These are phyloP conservation scores for Acridotheres tristis DNA, from an alignment of 2,797 vertebrate species.

Conservation along the genomic window DNA sequence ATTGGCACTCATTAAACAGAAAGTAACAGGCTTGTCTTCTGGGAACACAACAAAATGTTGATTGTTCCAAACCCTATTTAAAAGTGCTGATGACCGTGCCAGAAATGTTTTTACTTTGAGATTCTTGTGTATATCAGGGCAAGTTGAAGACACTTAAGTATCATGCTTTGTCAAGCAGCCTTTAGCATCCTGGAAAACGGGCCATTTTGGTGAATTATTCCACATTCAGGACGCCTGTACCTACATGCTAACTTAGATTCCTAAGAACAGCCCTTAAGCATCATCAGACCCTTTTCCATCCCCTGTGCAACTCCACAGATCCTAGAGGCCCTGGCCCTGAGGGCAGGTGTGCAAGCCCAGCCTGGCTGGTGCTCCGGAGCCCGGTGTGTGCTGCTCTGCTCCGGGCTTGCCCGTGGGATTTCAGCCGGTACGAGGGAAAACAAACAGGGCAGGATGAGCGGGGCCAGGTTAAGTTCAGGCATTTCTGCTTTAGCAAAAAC, in stretches of 20 bases:
- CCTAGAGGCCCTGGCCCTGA: rapidly evolving
- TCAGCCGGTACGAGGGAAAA: rapidly evolving
- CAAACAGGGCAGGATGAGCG: background rate
- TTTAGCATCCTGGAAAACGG: background rate
- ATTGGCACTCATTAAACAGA: background rate
- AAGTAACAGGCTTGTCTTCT: background rate
- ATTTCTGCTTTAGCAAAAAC: background rate
- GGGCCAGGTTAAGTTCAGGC: background rate
- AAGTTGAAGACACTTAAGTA: background rate
- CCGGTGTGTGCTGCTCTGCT: rapidly evolving
- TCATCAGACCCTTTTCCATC: background rate
- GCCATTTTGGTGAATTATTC: background rate
- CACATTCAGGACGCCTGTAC: background rate
- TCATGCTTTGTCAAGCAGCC: background rate
- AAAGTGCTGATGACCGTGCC: background rate
- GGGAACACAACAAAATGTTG: background rate
- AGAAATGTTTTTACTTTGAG: background rate
- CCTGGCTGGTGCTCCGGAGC: background rate
- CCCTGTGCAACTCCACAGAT: background rate
- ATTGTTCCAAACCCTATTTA: background rate
- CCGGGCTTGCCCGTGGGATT: background rate
- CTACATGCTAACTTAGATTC: background rate
- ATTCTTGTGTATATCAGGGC: background rate
- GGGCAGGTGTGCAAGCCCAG: background rate
- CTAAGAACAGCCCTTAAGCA: background rate